Base-by-base conservation (phyloP, 2,888 invertebrate genomes). In the Diloba caeruleocephala region DNA sequence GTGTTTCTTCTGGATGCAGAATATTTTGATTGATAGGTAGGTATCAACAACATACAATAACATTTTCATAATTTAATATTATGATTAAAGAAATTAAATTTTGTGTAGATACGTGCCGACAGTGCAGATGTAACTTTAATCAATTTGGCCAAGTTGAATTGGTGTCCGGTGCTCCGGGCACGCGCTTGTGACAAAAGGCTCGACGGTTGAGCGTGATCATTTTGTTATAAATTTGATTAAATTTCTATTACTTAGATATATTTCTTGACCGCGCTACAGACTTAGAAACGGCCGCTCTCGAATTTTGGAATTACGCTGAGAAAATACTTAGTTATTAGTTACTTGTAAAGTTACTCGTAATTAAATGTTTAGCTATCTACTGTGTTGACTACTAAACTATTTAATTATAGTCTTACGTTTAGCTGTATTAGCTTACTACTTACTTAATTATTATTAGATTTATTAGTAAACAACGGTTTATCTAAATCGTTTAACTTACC, bases 171-270 rank as follows among this genome's bases (percentile, higher is more conserved):
- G 78, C 71, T 68, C 76, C 72, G 60, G 71, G 84, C 90, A 88
- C 89, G 89, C 80, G 87, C 81, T 77, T 60, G 76, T 71, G 79
- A 85, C 85, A 87, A 88, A 84, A 75, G 74, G 50, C 43, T 62
- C 52, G 71, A 71, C 79, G 85, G 84, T 84, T 82, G 73, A 59
- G 62, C 75, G 76, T 78, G 79, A 80, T 85, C 82, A 87, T 84
- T 85, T 86, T 85, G 79, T 85, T 84, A 84, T 78, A 85, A 85
- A 87, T 90, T 90, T 87, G 84, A 90, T 90, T 90, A 83, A 89
- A 88, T 81, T 87, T 88, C 81, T 85, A 87, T 89, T 84, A 84
- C 82, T 76, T 81, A 76, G 75, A 70, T 60, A 56, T 67, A 62
- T 66, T 65, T 73, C 44, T 71, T 58, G 41, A 46, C 32, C 48